Conservation (phyloP, 1,140 invertebrate genomes). For the Andricus grossulariae region DNA sequence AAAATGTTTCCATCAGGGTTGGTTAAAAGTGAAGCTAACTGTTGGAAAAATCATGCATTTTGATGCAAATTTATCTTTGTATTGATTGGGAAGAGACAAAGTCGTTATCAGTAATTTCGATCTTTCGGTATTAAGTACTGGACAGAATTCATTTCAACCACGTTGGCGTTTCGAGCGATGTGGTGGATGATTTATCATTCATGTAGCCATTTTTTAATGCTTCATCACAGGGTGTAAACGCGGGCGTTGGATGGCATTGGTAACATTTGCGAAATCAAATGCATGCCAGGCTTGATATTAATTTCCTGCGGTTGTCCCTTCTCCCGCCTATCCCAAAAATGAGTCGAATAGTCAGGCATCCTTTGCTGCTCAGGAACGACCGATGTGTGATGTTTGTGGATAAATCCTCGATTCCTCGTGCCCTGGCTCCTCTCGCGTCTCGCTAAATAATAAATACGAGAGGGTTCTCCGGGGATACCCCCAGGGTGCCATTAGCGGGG, state of each 20-base stretch:
- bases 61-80: too few relatives aligned
- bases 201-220: constrained; percentile 53
- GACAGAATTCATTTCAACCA: constrained; percentile 15
- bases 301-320: constrained; percentile 41
- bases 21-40: too few relatives aligned
- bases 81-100: background rate
- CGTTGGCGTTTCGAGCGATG: background rate
- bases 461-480: constrained; percentile 71
- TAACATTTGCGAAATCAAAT: constrained; percentile 29
- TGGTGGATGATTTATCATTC: constrained; percentile 55
- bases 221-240: constrained; percentile 37
- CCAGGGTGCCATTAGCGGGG: constrained; percentile 75
- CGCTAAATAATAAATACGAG: constrained; percentile 76
- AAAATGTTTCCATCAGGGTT: too few relatives aligned
- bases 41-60: too few relatives aligned
- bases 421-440: constrained; percentile 56
- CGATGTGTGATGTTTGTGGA: constrained; percentile 66
- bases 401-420: constrained; percentile 63
- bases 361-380: constrained; percentile 19
- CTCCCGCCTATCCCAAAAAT: background rate
- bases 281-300: constrained; percentile 40
- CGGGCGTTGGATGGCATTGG: background rate
- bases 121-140: constrained; percentile 6
- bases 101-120: constrained; percentile 17
- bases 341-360: background rate